Conservation (phyloP, 2,888 invertebrate species). For the Synanthedon formicaeformis region DNA sequence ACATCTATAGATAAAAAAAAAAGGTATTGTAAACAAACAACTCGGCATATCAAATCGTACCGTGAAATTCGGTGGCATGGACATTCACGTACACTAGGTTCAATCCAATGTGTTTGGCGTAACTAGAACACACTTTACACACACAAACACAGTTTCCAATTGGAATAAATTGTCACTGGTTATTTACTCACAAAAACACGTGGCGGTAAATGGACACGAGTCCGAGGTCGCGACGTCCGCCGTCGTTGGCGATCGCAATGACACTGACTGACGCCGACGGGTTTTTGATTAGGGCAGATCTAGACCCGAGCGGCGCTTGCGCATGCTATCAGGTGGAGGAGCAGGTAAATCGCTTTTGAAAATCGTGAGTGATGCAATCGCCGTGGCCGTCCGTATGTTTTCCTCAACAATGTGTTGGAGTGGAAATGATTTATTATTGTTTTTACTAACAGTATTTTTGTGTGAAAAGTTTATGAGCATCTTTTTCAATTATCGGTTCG, state of each 20-base stretch:
- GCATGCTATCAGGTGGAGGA: conserved; percentile 34
- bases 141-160: conserved; percentile 25
- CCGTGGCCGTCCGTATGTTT: conserved; percentile 14
- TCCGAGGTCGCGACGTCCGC: conserved; percentile 28
- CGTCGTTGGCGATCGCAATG: conserved; percentile 28
- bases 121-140: conserved; percentile 7
- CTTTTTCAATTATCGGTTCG: no score
- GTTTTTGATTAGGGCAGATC: conserved; percentile 2
- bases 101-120: conserved; percentile 42
- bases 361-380: conserved; percentile 39
- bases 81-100: conserved; percentile 11
- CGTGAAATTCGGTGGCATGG: conserved; percentile 17
- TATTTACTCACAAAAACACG: conserved; percentile 60
- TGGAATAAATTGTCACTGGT: conserved; percentile 25
- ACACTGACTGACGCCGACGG: conserved; percentile 42
- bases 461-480: no score
- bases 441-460: no score
- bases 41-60: conserved; percentile 29
- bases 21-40: conserved; percentile 25
- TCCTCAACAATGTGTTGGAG: background rate
- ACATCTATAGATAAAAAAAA: no score
- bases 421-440: no score
- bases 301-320: conserved; percentile 30
- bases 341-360: conserved; percentile 53
- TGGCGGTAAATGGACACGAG: conserved; percentile 17